Conservation (phyloP, 2,113 vertebrate species). For the Osmerus mordax region DNA sequence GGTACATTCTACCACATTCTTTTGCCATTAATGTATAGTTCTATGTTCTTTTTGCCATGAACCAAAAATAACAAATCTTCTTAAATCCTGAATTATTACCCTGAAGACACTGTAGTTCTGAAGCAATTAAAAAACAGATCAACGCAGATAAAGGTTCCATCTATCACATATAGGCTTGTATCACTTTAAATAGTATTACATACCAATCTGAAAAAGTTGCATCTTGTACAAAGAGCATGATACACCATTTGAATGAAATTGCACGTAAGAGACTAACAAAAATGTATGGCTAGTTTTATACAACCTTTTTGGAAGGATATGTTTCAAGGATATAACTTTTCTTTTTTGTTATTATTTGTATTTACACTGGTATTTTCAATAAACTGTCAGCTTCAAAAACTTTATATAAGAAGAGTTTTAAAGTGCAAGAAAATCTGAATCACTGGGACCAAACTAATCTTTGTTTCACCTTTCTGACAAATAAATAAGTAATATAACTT, state of each 20-base stretch:
- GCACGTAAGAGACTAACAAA: constrained; percentile 62
- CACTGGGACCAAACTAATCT: constrained; percentile 60
- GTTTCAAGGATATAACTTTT: constrained; percentile 33
- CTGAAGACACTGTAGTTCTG: too few relatives aligned
- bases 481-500: constrained; percentile 41
- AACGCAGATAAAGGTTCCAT: too few relatives aligned
- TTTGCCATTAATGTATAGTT: too few relatives aligned
- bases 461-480: constrained; percentile 26
- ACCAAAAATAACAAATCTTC: too few relatives aligned
- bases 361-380: constrained; percentile 37
- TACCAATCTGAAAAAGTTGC: constrained; percentile 34
- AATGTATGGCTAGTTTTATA: constrained; percentile 59
- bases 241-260: constrained; percentile 42
- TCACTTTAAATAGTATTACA: constrained; percentile 32
- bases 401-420: constrained; percentile 48
- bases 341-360: constrained; percentile 57
- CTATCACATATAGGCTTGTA: too few relatives aligned
- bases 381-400: constrained; percentile 32
- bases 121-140: too few relatives aligned
- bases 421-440: constrained; percentile 16
- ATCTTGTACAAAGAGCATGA: constrained; percentile 61
- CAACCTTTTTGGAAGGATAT: constrained; percentile 37
- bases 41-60: too few relatives aligned
- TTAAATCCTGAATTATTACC: too few relatives aligned
- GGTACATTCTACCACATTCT: too few relatives aligned